Conservation (phyloP, 1,140 invertebrate genomes). For the Atopsyche davidsoni region DNA sequence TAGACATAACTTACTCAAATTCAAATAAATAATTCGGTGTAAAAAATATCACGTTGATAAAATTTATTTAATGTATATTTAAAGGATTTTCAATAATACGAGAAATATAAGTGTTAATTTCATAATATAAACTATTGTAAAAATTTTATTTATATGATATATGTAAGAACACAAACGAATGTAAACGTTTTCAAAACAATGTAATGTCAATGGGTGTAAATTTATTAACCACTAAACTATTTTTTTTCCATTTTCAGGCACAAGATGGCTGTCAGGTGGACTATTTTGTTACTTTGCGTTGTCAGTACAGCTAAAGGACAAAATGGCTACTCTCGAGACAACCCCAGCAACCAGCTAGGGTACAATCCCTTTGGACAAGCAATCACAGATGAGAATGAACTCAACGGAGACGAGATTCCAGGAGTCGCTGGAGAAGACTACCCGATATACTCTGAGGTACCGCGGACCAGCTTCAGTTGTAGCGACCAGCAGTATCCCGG, state of each 20-base stretch:
- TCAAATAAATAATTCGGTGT: no score
- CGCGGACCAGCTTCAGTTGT: slow-evolving; percentile 53
- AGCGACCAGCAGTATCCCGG: slow-evolving; percentile 42
- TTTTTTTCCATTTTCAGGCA: slow-evolving; percentile 9
- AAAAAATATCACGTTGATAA: no score
- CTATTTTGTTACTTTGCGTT: slow-evolving; percentile 4
- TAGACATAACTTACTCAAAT: no score
- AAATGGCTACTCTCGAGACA: slow-evolving; percentile 26
- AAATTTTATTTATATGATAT: no score
- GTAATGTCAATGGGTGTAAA: neutral
- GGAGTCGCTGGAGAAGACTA: slow-evolving; percentile 50
- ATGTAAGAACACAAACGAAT: no score
- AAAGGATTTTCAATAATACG: no score
- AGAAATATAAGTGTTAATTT: no score
- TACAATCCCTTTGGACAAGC: slow-evolving; percentile 15
- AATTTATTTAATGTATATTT: no score
- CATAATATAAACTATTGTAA: no score
- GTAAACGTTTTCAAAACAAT: no score
- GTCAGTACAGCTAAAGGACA: slow-evolving; percentile 16
- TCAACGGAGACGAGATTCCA: slow-evolving; percentile 7
- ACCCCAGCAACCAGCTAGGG: slow-evolving; percentile 20
- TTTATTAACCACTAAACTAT: neutral
- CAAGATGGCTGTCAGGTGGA: slow-evolving; percentile 15
- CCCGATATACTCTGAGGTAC: slow-evolving; percentile 53
- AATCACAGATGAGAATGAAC: neutral